Conservation (phyloP, 2,113 vertebrate genomes). For the Pipra filicauda region DNA sequence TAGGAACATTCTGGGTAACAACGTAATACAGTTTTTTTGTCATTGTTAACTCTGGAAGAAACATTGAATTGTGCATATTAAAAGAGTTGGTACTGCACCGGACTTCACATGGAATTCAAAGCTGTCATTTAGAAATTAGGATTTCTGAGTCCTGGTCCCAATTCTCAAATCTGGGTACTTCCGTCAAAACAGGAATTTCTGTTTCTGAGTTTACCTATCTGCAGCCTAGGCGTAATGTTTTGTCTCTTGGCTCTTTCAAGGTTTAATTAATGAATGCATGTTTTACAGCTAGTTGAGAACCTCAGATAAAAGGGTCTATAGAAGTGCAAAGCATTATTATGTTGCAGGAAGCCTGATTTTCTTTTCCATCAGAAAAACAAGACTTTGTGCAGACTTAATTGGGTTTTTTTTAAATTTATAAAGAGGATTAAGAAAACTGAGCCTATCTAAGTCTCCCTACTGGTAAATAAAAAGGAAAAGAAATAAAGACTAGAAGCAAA, state of each 20-base stretch:
- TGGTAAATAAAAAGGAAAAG: conserved; percentile 52
- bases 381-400: conserved; percentile 63
- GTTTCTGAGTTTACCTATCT: not conserved
- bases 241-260: not conserved
- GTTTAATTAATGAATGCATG: conserved; percentile 31
- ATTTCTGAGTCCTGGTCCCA: not conserved
- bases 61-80: not conserved
- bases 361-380: conserved; percentile 22
- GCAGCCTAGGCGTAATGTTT: not conserved
- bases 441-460: conserved; percentile 63
- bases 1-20: not conserved
- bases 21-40: not conserved
- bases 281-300: conserved; percentile 43
- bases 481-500: conserved; percentile 44
- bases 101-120: not conserved
- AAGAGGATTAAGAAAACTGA: conserved; percentile 67
- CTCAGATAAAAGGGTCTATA: conserved; percentile 24
- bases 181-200: not conserved
- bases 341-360: conserved; percentile 39
- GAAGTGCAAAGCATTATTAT: conserved; percentile 33
- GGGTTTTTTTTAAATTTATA: conserved; percentile 53
- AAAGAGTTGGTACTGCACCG: not conserved
- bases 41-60: not conserved
- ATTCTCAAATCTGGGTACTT: not conserved
- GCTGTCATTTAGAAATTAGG: not conserved